Evolutionary conservation across 1,140 invertebrate genomes (phyloP).

Genomic region (Drosophila truncata): DNA sequence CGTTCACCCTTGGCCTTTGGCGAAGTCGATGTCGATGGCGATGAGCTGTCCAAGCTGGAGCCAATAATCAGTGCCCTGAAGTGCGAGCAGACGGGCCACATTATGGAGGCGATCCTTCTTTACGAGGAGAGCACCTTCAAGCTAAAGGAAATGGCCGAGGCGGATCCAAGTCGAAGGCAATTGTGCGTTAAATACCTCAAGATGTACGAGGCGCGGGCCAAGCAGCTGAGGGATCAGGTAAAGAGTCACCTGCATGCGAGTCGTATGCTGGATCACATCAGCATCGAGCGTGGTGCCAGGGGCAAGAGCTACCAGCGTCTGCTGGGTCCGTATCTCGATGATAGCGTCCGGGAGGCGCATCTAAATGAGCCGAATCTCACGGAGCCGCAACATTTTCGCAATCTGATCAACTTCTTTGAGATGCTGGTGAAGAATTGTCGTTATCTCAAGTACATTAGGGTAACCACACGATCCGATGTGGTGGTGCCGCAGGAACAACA

Average conservation of each 20-base stretch:
- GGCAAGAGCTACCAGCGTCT: slow-evolving; percentile 72
- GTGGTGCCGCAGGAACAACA: slow-evolving; percentile 47
- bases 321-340: slow-evolving; percentile 69
- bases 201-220: slow-evolving; percentile 61
- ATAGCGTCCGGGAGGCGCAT: slow-evolving; percentile 66
- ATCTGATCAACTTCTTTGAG: slow-evolving; percentile 69
- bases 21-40: slow-evolving; percentile 30
- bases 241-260: slow-evolving; percentile 63
- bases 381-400: slow-evolving; percentile 61
- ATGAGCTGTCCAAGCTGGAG: slow-evolving; percentile 59
- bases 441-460: slow-evolving; percentile 68
- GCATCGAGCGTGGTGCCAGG: slow-evolving; percentile 59
- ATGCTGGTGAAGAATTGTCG: slow-evolving; percentile 75
- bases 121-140: slow-evolving; percentile 75
- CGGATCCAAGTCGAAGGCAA: slow-evolving; percentile 55
- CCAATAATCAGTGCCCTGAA: slow-evolving; percentile 59
- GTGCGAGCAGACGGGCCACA: slow-evolving; percentile 69
- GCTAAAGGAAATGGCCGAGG: slow-evolving; percentile 44
- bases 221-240: slow-evolving; percentile 69
- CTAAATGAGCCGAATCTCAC: slow-evolving; percentile 70
- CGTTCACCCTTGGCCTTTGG: slow-evolving; percentile 5
- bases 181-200: slow-evolving; percentile 57
- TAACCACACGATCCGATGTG: slow-evolving; percentile 66
- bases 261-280: slow-evolving; percentile 63
- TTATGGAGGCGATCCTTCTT: slow-evolving; percentile 74